Evolutionary conservation across 1,140 invertebrate genomes (phyloP), one percentile per base, ranked within the genome.

Genomic region (Caenorhabditis inopinata): DNA sequence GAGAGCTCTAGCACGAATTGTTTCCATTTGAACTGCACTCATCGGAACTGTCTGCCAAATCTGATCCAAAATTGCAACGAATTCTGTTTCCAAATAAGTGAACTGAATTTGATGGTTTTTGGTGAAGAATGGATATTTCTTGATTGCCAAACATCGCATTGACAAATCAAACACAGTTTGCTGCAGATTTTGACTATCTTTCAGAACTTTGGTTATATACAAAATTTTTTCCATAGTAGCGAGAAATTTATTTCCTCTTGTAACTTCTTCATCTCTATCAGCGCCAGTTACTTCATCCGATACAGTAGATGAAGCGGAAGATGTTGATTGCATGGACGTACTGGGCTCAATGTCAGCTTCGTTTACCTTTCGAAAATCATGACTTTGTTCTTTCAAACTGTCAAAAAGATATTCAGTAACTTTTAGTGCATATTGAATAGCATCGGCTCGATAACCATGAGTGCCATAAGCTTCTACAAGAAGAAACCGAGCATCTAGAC

Each of bases 361-460:
- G 25, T 68, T 9, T 14, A 11, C 4, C 12, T 38, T 68, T 3
- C 32, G 2, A 9, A 68, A 38, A 16, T 68, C 58, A 11, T 38
- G 2, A 21, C 32, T 12, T 5, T 68, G 58, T 38, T 68, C 58
- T 12, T 29, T 11, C n/a, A 68, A 38, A 42, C 58, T 68, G 58
- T 68, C 58, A 11, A 68, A 21, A 23, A 68, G 27, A 21, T 68
- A 68, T 27, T 68, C 58, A 12, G 21, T 68, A 21, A 42, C 32
- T 68, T 68, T 35, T 6, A 58, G 18, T 35, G 45, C 27, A 79
- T 51, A 29, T 21, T 58, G 42, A 29, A 49, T 35, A 0, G 42
- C 23, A 58, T 51, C 35, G 12, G 51, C 58, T 53, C 27, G 7
- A 32, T 48, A 79, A 25, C 78, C 78, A 38, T 79, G 78, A 18